Conservation (phyloP, 1,140 invertebrate genomes). For the Zaprionus taronus region DNA sequence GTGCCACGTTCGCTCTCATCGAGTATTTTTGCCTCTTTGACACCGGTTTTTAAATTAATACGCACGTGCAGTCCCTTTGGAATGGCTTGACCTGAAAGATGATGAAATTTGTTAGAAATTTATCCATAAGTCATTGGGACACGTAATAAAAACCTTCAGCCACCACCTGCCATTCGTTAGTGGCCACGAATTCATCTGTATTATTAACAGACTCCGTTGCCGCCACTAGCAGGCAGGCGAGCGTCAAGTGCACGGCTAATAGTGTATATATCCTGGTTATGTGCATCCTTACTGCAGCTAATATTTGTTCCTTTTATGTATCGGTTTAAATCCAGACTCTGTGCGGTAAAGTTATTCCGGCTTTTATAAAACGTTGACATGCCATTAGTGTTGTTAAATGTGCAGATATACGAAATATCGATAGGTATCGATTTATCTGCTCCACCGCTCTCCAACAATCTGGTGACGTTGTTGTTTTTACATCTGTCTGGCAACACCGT, state of each 20-base stretch:
- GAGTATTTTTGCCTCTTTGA: conserved; percentile 90
- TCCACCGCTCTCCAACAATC: neutral
- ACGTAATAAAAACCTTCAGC: conserved; percentile 85
- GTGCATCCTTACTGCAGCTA: conserved; percentile 5
- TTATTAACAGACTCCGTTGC: conserved; percentile 44
- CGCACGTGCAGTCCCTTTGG: conserved; percentile 90
- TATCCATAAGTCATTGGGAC: conserved; percentile 29
- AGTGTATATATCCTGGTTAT: neutral
- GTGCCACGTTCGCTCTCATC: conserved; percentile 83
- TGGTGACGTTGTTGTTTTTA: conserved; percentile 2
- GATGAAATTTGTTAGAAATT: neutral
- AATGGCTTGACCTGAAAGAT: conserved; percentile 87
- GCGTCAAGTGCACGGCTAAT: conserved; percentile 6
- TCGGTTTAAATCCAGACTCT: conserved; percentile 1
- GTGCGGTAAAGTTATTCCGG: conserved; percentile 11
- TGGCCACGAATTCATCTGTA: conserved; percentile 85
- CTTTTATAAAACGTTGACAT: conserved; percentile 30
- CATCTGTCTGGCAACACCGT: neutral
- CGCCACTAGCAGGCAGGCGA: conserved; percentile 21
- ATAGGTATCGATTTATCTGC: conserved; percentile 1
- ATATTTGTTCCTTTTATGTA: conserved; percentile 2
- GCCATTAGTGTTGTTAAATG: neutral
- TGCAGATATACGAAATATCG: neutral
- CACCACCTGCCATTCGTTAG: conserved; percentile 87
- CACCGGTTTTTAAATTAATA: conserved; percentile 90